Evolutionary conservation across 2,888 invertebrate species (phyloP).

Genomic region (Aplocera efformata): DNA sequence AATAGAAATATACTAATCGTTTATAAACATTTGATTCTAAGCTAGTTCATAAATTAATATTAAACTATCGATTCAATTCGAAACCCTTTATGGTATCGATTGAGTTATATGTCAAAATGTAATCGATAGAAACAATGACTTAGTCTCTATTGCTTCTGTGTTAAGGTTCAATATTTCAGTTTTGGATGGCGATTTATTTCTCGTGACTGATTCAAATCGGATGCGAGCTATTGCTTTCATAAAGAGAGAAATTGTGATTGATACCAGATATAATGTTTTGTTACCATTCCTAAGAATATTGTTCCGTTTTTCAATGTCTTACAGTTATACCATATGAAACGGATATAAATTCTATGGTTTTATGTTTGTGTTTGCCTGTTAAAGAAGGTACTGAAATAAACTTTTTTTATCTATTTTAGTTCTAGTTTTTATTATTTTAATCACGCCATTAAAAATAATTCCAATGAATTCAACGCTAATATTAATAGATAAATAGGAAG

Average conservation of each 20-base stretch:
- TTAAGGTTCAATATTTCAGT: constrained; percentile 21
- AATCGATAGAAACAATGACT: constrained; percentile 5
- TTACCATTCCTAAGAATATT: too few relatives aligned
- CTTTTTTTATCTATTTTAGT: too few relatives aligned
- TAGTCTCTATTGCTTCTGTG: background rate
- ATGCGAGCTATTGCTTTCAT: constrained; percentile 45
- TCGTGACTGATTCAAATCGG: constrained; percentile 58
- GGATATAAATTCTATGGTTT: too few relatives aligned
- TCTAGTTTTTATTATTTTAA: too few relatives aligned
- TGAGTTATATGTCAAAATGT: constrained; percentile 60
- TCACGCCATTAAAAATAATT: too few relatives aligned
- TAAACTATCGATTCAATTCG: constrained; percentile 36
- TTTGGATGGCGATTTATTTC: constrained; percentile 28
- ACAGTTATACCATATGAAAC: too few relatives aligned
- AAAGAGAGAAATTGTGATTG: constrained; percentile 49
- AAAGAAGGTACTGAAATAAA: too few relatives aligned
- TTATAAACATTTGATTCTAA: constrained; percentile 27
- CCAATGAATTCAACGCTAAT: too few relatives aligned
- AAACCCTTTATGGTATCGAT: constrained; percentile 49
- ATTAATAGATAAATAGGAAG: too few relatives aligned
- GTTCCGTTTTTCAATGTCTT: too few relatives aligned
- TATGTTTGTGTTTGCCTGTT: too few relatives aligned
- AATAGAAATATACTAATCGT: constrained; percentile 9
- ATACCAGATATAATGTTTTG: constrained; percentile 26
- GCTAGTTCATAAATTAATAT: constrained; percentile 44